phyloP scores from a whole-genome alignment of 1,140 invertebrate species.

The Hermetia illucens region DNA sequence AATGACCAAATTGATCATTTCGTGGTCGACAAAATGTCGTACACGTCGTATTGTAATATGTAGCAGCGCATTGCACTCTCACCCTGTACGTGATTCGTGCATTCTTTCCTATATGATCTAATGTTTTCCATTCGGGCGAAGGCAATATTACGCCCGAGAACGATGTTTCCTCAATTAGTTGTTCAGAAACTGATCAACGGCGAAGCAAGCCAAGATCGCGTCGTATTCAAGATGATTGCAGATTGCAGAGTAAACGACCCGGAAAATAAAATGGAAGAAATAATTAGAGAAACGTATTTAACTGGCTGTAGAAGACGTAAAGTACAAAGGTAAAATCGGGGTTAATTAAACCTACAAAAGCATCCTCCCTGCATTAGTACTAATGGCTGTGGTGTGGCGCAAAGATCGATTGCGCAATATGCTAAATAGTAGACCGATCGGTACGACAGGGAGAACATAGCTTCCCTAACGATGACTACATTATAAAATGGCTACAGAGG shows the following conservation, averaged over 20 bases:
- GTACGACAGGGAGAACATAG: not conserved
- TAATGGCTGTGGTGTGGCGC: no score
- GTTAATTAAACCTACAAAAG: no score
- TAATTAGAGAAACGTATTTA: no score
- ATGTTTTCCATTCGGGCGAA: constrained; percentile 77
- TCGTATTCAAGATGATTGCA: no score
- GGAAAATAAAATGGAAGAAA: no score
- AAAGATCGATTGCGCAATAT: constrained; percentile 1
- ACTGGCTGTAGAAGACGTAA: no score
- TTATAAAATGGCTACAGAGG: no score
- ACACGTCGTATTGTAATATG: constrained; percentile 92
- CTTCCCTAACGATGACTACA: no score
- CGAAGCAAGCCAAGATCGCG: no score
- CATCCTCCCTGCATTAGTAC: no score
- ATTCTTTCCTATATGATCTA: constrained; percentile 60
- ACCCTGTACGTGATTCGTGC: constrained; percentile 73
- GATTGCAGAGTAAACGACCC: no score
- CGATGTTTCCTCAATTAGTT: constrained; percentile 73
- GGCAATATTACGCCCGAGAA: constrained; percentile 83
- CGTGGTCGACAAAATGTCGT: constrained; percentile 82
- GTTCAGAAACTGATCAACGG: constrained; percentile 47
- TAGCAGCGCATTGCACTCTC: constrained; percentile 74
- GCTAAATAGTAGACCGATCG: not conserved
- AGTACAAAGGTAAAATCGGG: no score
- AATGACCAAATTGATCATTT: constrained; percentile 90